These are phyloP conservation scores for Leptinotarsa defecta DNA, from an alignment of 1,140 invertebrate species.

Conservation along the genomic window DNA sequence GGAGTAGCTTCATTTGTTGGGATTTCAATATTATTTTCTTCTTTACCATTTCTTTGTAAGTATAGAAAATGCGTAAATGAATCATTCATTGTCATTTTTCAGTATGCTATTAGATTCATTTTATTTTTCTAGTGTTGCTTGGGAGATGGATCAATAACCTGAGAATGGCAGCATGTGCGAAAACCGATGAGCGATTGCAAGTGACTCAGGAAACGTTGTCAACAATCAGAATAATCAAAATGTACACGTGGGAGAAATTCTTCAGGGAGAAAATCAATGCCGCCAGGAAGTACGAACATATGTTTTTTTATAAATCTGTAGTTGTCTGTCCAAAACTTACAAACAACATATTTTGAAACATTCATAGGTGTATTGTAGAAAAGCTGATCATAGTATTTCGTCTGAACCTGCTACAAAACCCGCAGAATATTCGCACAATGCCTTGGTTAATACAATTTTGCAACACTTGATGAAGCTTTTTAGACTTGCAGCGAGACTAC, in stretches of 20 bases:
- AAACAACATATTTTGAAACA: neutral
- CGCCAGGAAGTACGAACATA: slow-evolving; percentile 36
- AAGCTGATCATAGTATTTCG: no score
- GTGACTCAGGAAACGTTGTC: slow-evolving; percentile 85
- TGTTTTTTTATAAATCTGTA: neutral
- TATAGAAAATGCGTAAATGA: neutral
- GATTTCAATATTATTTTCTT: slow-evolving; percentile 74
- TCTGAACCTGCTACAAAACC: no score
- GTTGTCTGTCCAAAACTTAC: neutral
- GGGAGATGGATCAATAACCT: neutral
- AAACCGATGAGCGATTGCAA: slow-evolving; percentile 79
- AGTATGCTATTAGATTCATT: neutral
- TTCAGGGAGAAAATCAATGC: slow-evolving; percentile 68
- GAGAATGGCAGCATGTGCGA: slow-evolving; percentile 38
- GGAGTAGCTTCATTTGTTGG: slow-evolving; percentile 77
- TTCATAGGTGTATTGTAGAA: neutral
- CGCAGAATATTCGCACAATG: no score
- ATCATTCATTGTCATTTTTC: neutral
- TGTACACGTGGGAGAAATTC: slow-evolving; percentile 86
- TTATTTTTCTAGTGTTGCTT: neutral
- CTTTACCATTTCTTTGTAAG: slow-evolving; percentile 62
- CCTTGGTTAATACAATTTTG: neutral
- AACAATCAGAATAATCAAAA: slow-evolving; percentile 83
- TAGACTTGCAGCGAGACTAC: no score
- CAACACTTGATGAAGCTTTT: neutral